Base-by-base conservation (phyloP, 2,113 vertebrate genomes). In the Pygoscelis antarcticus region DNA sequence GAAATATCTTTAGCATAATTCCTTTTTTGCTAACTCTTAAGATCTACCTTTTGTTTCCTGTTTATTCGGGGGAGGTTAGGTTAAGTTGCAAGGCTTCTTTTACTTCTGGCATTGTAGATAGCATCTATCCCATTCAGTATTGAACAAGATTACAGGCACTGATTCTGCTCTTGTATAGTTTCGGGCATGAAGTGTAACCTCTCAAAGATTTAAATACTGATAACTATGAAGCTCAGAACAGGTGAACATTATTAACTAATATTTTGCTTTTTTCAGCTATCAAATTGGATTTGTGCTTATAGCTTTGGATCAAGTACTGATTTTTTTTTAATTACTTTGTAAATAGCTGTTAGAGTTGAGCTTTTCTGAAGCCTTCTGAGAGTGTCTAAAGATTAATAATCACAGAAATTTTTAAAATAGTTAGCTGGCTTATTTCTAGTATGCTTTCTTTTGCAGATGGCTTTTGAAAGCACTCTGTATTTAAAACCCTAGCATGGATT, bases 391-490 rank as follows among this genome's bases (percentile, higher is more conserved):
- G 60, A 87, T 87, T 65, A 78, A 88, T 81, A 93, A 87, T 89
- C 68, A 84, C 66, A 36, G 40, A 90, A 60, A 36, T 79, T 62
- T 95, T 94, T 66, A 4, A 83, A 96, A 97, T 81, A 78, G 22
- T 47, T 95, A 52, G 15, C 57, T 78, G 17, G 40, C 57, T 96
- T 96, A 55, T 89, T 97, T 93, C 77, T 94, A 90, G 74, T 55
- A 54, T 62, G n/a, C 85, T 93, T 96, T 93, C 49, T 95, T 97
- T 89, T 91, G 58, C 87, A 96, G 90, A 69, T 78, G 70, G 92
- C 65, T 91, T 96, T 97, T 95, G 96, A 97, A 96, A 93, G 71
- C 61, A 75, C 62, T 84, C 78, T 83, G 38, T 81, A 27, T 96
- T 94, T 96, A 92, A 96, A 94, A 85, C 55, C 40, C 66, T 52